phyloP scores from a whole-genome alignment of 2,888 invertebrate genomes.

The Pyrrhia umbra region DNA sequence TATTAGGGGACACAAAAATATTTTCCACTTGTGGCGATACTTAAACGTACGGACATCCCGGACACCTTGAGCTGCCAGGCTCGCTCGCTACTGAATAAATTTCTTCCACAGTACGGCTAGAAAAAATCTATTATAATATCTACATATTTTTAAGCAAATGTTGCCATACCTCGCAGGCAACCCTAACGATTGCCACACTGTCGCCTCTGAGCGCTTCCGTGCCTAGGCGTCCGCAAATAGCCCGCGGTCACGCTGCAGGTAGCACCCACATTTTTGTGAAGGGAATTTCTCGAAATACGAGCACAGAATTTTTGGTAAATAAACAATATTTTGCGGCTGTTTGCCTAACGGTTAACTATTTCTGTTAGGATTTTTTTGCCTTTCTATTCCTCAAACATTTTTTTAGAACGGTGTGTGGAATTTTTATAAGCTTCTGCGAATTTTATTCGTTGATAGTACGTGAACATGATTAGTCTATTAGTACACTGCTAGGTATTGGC shows the following conservation, averaged over 20 bases:
- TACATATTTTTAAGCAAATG: background rate
- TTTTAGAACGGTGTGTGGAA: background rate
- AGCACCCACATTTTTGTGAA: conserved; percentile 29
- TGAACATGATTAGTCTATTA: too few species aligned
- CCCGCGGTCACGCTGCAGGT: conserved; percentile 17
- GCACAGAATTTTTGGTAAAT: conserved; percentile 3
- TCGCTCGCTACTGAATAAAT: too few species aligned
- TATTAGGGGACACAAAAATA: too few species aligned
- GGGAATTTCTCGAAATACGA: conserved; percentile 20
- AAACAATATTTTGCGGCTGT: conserved; percentile 1
- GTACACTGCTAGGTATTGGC: too few species aligned
- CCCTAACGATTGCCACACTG: conserved; percentile 38
- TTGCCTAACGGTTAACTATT: background rate
- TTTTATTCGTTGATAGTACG: too few species aligned
- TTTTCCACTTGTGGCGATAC: too few species aligned
- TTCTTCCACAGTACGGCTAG: background rate
- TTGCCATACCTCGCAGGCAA: conserved; percentile 1
- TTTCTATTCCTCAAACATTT: background rate
- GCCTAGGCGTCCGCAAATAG: conserved; percentile 46
- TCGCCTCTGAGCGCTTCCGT: conserved; percentile 41
- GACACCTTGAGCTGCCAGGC: too few species aligned
- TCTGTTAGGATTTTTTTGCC: background rate
- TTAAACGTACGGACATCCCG: too few species aligned
- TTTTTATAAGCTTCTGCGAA: background rate
- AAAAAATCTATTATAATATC: background rate